phyloP scores from a whole-genome alignment of 2,888 invertebrate species.

The Coleophora deauratella region DNA sequence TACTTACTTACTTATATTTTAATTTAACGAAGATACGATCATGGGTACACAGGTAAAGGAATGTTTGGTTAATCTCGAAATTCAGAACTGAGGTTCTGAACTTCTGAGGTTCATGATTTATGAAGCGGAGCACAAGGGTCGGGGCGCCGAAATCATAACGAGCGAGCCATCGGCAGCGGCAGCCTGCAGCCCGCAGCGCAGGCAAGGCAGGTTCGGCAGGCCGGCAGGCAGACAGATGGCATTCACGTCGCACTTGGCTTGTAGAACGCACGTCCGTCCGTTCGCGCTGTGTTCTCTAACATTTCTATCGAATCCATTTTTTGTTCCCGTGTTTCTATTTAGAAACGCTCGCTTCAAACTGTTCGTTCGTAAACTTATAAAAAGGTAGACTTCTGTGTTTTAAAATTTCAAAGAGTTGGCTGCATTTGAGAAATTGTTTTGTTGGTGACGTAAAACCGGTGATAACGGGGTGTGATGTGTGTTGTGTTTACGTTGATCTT shows the following conservation, averaged over 20 bases:
- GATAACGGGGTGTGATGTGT: constrained; percentile 58
- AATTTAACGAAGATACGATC: too few species aligned
- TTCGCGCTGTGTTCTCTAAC: constrained; percentile 26
- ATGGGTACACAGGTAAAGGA: too few species aligned
- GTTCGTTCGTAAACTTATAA: constrained; percentile 23
- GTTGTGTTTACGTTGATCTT: constrained; percentile 57
- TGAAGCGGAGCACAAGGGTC: neutral
- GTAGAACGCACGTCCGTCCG: constrained; percentile 39
- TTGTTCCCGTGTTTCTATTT: constrained; percentile 34
- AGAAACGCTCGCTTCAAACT: constrained; percentile 23
- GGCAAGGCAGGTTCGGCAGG: constrained; percentile 11
- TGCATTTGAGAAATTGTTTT: too few species aligned
- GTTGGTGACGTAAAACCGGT: constrained; percentile 45
- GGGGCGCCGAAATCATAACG: neutral
- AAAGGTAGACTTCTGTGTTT: constrained; percentile 8
- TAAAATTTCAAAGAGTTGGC: neutral
- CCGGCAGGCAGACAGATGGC: constrained; percentile 27
- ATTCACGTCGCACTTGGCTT: constrained; percentile 52
- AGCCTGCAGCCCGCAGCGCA: neutral
- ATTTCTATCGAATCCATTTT: constrained; percentile 31
- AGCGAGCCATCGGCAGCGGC: neutral
- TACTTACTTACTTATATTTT: too few species aligned
- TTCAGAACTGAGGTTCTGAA: too few species aligned
- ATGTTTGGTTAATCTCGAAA: too few species aligned
- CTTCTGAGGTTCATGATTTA: too few species aligned